These are phyloP conservation scores for Mus pahari DNA, from an alignment of 2,113 vertebrate species.

Conservation along the genomic window DNA sequence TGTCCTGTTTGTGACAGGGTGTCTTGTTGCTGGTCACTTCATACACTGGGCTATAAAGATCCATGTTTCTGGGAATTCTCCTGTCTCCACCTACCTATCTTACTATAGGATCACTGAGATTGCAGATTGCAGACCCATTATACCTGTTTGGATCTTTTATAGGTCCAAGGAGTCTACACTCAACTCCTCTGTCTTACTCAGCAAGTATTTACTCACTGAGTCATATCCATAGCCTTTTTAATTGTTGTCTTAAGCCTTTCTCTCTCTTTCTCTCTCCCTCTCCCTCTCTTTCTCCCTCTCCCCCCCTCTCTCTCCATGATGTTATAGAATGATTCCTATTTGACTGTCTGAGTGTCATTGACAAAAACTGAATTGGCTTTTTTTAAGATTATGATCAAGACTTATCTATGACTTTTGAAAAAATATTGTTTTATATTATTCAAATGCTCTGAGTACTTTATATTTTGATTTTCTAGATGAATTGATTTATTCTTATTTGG, in stretches of 20 bases:
- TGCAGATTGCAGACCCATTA: neutral
- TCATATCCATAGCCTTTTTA: neutral
- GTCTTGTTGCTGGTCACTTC: no score
- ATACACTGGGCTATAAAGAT: no score
- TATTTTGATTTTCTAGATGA: neutral
- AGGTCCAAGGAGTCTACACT: neutral
- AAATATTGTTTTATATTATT: neutral
- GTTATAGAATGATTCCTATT: neutral
- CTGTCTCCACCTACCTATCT: neutral
- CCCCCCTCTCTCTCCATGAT: no score
- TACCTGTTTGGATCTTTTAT: neutral
- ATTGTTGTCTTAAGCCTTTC: neutral
- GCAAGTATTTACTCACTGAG: no score
- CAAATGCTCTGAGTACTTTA: conserved; percentile 9
- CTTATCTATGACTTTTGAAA: neutral
- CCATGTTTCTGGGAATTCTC: neutral
- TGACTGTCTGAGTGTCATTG: neutral
- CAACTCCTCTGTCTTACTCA: no score
- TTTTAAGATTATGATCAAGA: neutral
- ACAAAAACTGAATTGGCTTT: neutral
- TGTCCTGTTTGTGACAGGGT: neutral
- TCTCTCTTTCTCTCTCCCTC: neutral
- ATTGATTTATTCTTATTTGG: conserved; percentile 18
- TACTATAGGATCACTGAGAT: neutral
- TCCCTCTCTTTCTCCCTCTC: neutral